phyloP scores from a whole-genome alignment of 2,113 vertebrate species.

The Carollia perspicillata region DNA sequence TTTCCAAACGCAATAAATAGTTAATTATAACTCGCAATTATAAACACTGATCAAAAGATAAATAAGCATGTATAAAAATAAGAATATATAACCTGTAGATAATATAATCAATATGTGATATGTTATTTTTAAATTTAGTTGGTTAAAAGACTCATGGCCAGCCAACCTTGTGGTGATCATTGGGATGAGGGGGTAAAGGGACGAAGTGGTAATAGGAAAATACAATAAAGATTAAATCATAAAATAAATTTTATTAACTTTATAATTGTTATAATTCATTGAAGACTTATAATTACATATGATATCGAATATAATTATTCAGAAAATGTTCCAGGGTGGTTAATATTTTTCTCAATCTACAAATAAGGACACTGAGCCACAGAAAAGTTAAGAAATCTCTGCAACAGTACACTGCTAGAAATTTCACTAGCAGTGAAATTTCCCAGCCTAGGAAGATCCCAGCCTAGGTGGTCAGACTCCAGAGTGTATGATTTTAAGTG shows the following conservation, averaged over 20 bases:
- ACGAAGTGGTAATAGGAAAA: no score
- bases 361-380: neutral
- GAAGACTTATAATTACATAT: neutral
- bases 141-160: no score
- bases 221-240: no score
- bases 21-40: neutral
- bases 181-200: no score
- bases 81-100: neutral
- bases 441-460: neutral
- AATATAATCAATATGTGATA: neutral
- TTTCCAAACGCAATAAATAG: neutral
- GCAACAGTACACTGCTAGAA: neutral
- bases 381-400: neutral
- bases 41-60: neutral
- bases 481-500: neutral
- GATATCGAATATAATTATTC: neutral
- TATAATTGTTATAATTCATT: neutral
- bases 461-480: neutral
- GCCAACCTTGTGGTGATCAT: no score
- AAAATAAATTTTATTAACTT: neutral
- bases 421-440: neutral
- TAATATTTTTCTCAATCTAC: neutral
- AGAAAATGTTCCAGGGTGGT: neutral
- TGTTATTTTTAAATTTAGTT: neutral
- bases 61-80: neutral